Base-by-base conservation (phyloP, 2,797 vertebrate genomes). In the Pangasius macronema region DNA sequence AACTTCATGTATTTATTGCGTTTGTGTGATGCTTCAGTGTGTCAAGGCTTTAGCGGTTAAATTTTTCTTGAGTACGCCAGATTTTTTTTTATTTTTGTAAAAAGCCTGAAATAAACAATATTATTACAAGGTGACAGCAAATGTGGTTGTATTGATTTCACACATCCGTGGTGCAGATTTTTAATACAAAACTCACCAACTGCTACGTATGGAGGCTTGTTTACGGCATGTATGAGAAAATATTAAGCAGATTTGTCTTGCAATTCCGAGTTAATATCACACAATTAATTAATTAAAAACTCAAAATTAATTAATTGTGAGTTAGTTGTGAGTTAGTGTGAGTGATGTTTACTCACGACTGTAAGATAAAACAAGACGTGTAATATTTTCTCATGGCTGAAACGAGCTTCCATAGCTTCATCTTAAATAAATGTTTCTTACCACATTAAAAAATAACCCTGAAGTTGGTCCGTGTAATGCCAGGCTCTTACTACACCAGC, bases 141-240 rank as follows among this genome's bases (percentile, higher is more conserved):
- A 39, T 39, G 2, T 39, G 39, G 39, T 39, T 39, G 39, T 39
- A 39, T 4, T 14, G 59, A 79, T 87, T 86, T 79, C 5, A 82
- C 22, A 75, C 73, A 55, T 53, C 3, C 39, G 27, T n/a, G 49
- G 80, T 81, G 84, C 39, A 18, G 93, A 94, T 88, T 55, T 85
- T 87, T 90, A 93, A 88, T 94, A 94, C 20, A 67, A 73, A 81
- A 61, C n/a, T 16, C 24, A 49, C 33, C 10, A 84, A 63, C n/a
- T 82, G 85, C 20, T 42, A 36, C 92, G 92, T 87, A 24, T 57
- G 30, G 30, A 24, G 39, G 20, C 33, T 24, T 2, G 53, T 57
- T 11, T 36, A 22, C 30, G 5, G 30, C 7, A 10, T 30, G n/a
- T 77, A 18, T 13, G 53, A 39, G 76, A 79, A 36, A 55, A 79